Percentiles rank a stretch among this genome's conserved stretches.
Conservation (phyloP, 2,113 vertebrate species). For the Paramisgurnus dabryanus region DNA sequence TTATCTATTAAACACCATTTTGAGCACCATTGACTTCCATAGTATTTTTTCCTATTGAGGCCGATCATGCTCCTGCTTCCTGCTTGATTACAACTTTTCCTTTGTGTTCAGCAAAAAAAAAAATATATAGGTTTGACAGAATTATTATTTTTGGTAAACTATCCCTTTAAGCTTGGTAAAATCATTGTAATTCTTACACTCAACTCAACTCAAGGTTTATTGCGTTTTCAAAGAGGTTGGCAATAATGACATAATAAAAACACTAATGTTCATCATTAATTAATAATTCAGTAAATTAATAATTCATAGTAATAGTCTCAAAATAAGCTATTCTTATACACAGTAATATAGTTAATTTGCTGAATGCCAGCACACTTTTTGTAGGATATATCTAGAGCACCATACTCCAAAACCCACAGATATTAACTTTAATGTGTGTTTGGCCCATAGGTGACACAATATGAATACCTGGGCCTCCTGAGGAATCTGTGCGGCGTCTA, state of each 20-base stretch:
- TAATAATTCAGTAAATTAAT: too few species aligned
- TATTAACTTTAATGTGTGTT: not conserved
- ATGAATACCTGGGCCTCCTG: slow-evolving; percentile 90
- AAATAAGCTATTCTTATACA: not conserved
- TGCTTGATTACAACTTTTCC: too few species aligned
- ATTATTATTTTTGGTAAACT: not conserved
- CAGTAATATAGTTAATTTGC: not conserved
- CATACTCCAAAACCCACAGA: not conserved
- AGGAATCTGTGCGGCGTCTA: slow-evolving; percentile 93
- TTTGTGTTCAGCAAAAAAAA: too few species aligned
- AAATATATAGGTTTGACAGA: not conserved
- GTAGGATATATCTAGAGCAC: too few species aligned
- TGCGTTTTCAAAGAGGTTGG: too few species aligned
- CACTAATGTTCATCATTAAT: too few species aligned
- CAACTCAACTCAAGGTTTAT: too few species aligned
- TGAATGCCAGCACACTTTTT: not conserved
- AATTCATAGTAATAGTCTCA: not conserved
- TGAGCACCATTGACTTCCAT: too few species aligned
- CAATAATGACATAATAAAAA: too few species aligned
- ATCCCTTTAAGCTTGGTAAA: not conserved
- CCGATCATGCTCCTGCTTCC: too few species aligned
- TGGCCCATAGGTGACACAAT: not conserved
- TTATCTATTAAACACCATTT: too few species aligned
- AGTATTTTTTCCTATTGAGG: too few species aligned
- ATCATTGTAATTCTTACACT: not conserved